Conservation (phyloP, 1,140 invertebrate species). For the Antheraea mylitta region DNA sequence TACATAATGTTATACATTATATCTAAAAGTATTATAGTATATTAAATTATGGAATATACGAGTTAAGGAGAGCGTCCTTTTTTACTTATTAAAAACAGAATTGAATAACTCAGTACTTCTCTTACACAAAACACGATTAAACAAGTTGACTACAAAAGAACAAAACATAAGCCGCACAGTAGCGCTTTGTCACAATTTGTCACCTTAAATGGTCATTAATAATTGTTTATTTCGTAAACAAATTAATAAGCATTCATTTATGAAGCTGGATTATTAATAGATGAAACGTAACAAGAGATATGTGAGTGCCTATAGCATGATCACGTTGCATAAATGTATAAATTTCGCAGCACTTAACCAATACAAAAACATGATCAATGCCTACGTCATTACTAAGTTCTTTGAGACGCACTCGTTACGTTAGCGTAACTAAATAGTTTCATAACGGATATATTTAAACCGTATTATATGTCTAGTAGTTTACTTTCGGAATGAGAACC, state of each 20-base stretch:
- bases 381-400: conserved; percentile 26
- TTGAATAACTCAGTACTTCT: background rate
- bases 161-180: background rate
- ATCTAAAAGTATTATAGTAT: too few species aligned
- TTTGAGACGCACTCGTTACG: conserved; percentile 23
- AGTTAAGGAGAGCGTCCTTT: too few species aligned
- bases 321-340: conserved; percentile 34
- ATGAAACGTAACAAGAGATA: conserved; percentile 12
- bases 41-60: too few species aligned
- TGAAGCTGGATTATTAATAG: background rate
- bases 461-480: background rate
- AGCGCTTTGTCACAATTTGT: background rate
- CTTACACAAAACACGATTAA: background rate
- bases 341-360: conserved; percentile 22
- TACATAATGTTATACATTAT: too few species aligned
- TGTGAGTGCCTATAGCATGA: conserved; percentile 29
- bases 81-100: too few species aligned
- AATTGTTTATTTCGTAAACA: background rate
- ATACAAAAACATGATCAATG: conserved; percentile 24
- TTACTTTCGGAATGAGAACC: background rate
- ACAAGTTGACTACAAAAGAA: background rate
- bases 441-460: conserved; percentile 23
- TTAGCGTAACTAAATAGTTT: conserved; percentile 28
- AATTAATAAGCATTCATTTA: conserved; percentile 2
- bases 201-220: background rate